A percentile compares a stretch with the other conserved stretches of the same genome.
Conservation (phyloP, 2,888 invertebrate species). For the Philopedon plagiatum region DNA sequence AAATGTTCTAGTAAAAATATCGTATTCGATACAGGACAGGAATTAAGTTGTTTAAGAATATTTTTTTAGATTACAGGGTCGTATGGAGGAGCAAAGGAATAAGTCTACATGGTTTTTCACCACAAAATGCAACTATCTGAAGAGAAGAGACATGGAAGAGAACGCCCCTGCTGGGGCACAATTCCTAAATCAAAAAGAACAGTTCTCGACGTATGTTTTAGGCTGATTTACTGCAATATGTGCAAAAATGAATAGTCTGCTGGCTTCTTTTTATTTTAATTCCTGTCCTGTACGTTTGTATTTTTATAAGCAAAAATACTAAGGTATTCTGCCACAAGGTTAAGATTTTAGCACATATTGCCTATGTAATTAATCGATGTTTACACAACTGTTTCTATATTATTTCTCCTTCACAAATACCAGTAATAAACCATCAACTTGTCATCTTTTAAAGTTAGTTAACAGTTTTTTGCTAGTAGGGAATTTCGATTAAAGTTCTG, state of each 20-base stretch:
- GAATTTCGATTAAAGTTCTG: no score
- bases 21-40: not conserved
- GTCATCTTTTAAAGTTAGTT: not conserved
- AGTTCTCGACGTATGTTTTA: no score
- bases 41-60: not conserved
- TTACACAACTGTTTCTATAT: slow-evolving; percentile 9
- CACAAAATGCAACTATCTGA: no score
- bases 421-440: slow-evolving; percentile 1
- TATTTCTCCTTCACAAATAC: not conserved
- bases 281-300: not conserved
- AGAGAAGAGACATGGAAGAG: no score
- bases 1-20: not conserved
- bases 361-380: not conserved
- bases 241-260: not conserved
- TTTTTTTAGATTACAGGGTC: not conserved
- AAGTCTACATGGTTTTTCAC: not conserved
- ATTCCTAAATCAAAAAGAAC: no score
- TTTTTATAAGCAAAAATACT: slow-evolving; percentile 1
- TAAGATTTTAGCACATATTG: slow-evolving; percentile 28
- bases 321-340: slow-evolving; percentile 26
- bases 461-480: not conserved
- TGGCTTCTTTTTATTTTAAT: not conserved
- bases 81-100: not conserved
- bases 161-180: no score
- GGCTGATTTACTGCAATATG: no score